Conservation (phyloP, 2,888 invertebrate species). For the Crocallis elinguaria region DNA sequence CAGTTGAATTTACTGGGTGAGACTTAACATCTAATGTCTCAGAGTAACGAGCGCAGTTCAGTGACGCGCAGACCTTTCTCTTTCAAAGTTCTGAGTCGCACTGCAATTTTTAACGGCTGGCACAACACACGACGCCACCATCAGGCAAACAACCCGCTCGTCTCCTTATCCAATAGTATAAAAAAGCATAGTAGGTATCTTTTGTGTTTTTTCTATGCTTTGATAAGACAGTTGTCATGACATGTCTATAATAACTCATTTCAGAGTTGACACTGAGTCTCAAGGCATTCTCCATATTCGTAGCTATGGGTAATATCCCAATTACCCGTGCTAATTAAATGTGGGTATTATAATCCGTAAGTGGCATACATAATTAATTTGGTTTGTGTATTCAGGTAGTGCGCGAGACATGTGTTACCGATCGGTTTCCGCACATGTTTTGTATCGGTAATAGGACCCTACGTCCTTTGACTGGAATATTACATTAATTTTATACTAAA, state of each 20-base stretch:
- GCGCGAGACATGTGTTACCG: conserved; percentile 29
- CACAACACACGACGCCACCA: too few species aligned
- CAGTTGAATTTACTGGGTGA: too few species aligned
- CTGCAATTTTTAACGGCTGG: too few species aligned
- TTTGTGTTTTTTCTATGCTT: too few species aligned
- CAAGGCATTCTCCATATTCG: not conserved
- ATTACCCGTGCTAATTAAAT: conserved; percentile 26
- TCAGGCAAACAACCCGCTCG: too few species aligned
- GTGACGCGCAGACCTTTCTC: too few species aligned
- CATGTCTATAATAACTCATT: not conserved
- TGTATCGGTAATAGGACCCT: conserved; percentile 11
- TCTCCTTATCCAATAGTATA: too few species aligned
- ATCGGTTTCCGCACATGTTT: conserved; percentile 20
- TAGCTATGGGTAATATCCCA: not conserved
- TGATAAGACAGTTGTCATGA: too few species aligned
- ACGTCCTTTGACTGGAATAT: not conserved
- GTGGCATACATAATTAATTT: conserved; percentile 36
- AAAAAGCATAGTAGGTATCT: too few species aligned
- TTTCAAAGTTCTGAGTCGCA: too few species aligned
- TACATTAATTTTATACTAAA: not conserved
- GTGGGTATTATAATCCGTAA: conserved; percentile 35
- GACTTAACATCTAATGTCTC: too few species aligned
- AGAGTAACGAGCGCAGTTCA: too few species aligned
- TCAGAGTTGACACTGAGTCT: not conserved
- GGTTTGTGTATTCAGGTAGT: conserved; percentile 37